phyloP scores from a whole-genome alignment of 2,113 vertebrate species.

The Rhynchopsitta pachyrhyncha region DNA sequence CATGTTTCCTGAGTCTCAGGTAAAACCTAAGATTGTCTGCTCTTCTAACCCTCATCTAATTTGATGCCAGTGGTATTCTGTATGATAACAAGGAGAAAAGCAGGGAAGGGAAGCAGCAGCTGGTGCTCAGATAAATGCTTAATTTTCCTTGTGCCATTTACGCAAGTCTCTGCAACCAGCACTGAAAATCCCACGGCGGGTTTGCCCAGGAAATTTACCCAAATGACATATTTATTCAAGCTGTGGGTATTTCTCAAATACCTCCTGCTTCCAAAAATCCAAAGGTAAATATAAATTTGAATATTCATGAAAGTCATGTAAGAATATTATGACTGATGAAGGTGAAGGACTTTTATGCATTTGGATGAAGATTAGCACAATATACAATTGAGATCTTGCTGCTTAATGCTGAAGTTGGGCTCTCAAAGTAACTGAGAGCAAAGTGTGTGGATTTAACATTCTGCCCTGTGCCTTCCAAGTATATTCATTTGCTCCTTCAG shows the following conservation, averaged over 20 bases:
- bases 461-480: not conserved
- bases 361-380: not conserved
- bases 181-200: not conserved
- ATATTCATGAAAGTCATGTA: not conserved
- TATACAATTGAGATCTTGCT: not conserved
- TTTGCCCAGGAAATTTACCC: not conserved
- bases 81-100: not conserved
- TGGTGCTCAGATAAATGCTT: not conserved
- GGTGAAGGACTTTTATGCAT: not conserved
- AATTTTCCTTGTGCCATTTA: not conserved
- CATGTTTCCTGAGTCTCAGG: not conserved
- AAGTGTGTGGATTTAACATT: not conserved
- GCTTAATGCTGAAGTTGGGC: not conserved
- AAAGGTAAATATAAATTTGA: not conserved
- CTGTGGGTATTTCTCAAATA: not conserved
- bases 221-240: not conserved
- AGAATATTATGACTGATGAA: not conserved
- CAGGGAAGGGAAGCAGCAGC: not conserved
- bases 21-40: not conserved
- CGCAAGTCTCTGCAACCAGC: not conserved
- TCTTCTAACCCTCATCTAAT: not conserved
- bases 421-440: not conserved
- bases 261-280: not conserved
- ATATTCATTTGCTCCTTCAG: not conserved
- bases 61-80: not conserved